Percentiles rank a stretch among this genome's conserved stretches.
phyloP scores from a whole-genome alignment of 1,140 invertebrate genomes.

The Phymorhynchus buccinoides region DNA sequence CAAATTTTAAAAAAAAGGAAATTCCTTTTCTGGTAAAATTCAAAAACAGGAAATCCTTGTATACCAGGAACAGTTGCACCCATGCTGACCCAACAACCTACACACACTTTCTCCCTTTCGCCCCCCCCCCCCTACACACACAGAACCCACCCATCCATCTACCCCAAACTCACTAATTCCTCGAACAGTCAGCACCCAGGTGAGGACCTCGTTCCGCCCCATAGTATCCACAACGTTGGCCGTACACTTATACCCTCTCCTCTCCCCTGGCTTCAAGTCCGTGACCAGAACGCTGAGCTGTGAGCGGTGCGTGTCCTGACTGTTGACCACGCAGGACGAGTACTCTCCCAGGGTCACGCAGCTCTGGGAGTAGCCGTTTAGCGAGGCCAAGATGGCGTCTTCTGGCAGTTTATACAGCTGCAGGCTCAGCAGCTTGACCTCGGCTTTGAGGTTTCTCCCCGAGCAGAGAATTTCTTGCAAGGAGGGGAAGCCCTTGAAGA shows the following conservation, averaged over 20 bases:
- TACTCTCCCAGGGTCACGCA: constrained; percentile 21
- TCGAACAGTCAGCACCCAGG: background rate
- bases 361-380: background rate
- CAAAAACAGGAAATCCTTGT: too few species aligned
- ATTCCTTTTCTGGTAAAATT: too few species aligned
- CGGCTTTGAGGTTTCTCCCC: background rate
- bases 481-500: background rate
- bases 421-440: background rate
- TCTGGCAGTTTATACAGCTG: constrained; percentile 2
- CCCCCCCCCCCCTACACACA: too few species aligned
- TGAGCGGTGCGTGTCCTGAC: background rate
- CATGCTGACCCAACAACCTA: too few species aligned
- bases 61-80: too few species aligned
- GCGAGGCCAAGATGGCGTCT: background rate
- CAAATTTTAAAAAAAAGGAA: too few species aligned
- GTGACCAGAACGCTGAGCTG: constrained; percentile 17
- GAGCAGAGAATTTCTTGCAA: constrained; percentile 28
- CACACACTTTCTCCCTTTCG: too few species aligned
- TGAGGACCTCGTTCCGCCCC: background rate
- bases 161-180: constrained; percentile 21
- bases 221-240: background rate
- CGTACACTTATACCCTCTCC: constrained; percentile 7
- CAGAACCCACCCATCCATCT: too few species aligned
- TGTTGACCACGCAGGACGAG: constrained; percentile 21
- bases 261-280: constrained; percentile 21